Base-by-base conservation (phyloP, 2,888 invertebrate genomes). In the Enchytraeus crypticus region DNA sequence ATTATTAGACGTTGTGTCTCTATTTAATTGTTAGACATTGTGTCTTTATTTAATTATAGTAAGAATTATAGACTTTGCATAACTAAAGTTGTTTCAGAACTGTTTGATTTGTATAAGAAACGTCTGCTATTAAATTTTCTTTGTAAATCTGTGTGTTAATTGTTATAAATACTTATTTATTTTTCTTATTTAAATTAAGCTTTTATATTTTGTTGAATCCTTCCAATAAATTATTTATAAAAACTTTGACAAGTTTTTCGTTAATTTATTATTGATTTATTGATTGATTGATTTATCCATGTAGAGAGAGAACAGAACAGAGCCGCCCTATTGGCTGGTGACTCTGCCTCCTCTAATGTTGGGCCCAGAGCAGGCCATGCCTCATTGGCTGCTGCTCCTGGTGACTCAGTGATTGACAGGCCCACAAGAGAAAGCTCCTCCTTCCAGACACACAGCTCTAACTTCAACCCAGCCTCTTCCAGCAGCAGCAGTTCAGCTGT, bases 1-100 rank as follows among this genome's bases (percentile, higher is more conserved):
- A 14, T 49, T 21, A 23, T 49, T 49, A 49, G 8, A 11, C 21
- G 8, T n/a, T 49, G 21, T 14, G 21, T 14, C 23, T 49, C 8
- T 49, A 8, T n/a, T n/a, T n/a, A 29, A 55, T 55, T 54, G 60
- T 60, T 11, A 32, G 49, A 8, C 21, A 18, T 8, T 49, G 49
- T 14, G 49, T 49, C 23, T 18, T 49, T 49, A 18, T 21, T 49
- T 49, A 8, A 23, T 49, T 49, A 49, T 49, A n/a, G n/a, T n/a
- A n/a, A n/a, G n/a, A n/a, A n/a, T n/a, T n/a, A n/a, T n/a, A n/a
- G n/a, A n/a, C n/a, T n/a, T n/a, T n/a, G n/a, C n/a, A n/a, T n/a
- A n/a, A n/a, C n/a, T n/a, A n/a, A n/a, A n/a, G n/a, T n/a, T n/a
- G n/a, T n/a, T n/a, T n/a, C n/a, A n/a, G n/a, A n/a, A n/a, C n/a